A percentile compares a stretch with the other conserved stretches of the same genome.
Evolutionary conservation across 2,888 invertebrate species (phyloP).

Genomic region (Ephialtes manifestator): DNA sequence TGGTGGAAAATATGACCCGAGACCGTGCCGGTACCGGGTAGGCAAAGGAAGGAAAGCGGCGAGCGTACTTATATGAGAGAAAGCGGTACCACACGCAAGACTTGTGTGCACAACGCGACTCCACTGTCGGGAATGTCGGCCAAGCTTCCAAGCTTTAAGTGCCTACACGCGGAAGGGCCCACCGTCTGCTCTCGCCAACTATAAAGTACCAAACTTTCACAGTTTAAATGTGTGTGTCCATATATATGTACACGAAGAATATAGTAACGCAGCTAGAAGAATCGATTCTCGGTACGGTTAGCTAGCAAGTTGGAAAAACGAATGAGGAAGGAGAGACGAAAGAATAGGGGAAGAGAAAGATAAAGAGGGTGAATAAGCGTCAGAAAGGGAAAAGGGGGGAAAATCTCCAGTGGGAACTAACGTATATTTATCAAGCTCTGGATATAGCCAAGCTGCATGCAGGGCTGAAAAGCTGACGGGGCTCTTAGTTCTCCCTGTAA

Average conservation of each 20-base stretch:
- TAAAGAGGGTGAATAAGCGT: conserved; percentile 57
- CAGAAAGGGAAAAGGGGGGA: conserved; percentile 17
- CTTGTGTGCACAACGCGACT: conserved; percentile 50
- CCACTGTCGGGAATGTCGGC: conserved; percentile 64
- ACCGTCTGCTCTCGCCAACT: conserved; percentile 53
- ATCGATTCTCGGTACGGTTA: conserved; percentile 58
- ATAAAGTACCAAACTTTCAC: conserved; percentile 64
- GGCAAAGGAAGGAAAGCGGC: conserved; percentile 21
- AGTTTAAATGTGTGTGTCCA: conserved; percentile 31
- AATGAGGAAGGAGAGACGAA: conserved; percentile 40
- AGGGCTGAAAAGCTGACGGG: conserved; percentile 53
- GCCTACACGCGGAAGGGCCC: conserved; percentile 61
- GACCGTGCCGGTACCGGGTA: conserved; percentile 38
- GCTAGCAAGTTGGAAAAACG: conserved; percentile 50
- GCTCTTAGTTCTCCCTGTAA: conserved; percentile 44
- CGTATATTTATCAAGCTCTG: conserved; percentile 61
- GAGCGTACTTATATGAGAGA: conserved; percentile 27
- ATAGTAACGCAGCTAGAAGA: conserved; percentile 52
- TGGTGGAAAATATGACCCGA: conserved; percentile 65
- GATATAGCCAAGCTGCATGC: conserved; percentile 1
- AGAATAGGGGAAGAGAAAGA: conserved; percentile 18
- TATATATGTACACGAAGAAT: conserved; percentile 9
- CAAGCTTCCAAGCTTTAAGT: conserved; percentile 68
- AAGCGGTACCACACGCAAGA: conserved; percentile 41
- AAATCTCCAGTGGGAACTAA: conserved; percentile 47